Evolutionary conservation across 2,888 invertebrate species (phyloP).

Genomic region (Minunthozetes semirufus): DNA sequence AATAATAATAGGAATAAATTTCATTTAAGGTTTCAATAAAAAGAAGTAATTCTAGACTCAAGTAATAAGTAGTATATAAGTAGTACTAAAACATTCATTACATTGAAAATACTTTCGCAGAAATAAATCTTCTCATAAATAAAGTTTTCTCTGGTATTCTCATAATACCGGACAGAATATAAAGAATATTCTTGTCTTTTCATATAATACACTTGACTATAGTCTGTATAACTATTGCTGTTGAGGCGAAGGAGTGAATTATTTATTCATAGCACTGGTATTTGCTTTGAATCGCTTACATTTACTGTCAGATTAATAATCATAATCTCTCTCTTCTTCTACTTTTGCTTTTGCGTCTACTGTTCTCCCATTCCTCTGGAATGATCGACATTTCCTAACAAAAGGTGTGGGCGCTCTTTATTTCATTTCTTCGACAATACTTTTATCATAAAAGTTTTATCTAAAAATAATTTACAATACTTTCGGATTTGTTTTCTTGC

Average conservation of each 20-base stretch:
- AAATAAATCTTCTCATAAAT: background rate
- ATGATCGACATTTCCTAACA: no score
- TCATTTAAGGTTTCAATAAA: no score
- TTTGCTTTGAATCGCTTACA: background rate
- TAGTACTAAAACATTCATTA: background rate
- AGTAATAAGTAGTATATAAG: background rate
- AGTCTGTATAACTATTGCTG: background rate
- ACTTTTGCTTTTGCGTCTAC: no score
- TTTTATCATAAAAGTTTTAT: no score
- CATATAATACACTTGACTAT: background rate
- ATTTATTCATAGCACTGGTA: constrained; percentile 10
- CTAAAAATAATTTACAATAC: no score
- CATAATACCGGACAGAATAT: background rate
- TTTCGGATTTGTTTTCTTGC: background rate
- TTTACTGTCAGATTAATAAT: background rate
- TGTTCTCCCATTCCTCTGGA: no score
- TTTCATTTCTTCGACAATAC: no score
- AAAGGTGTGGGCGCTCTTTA: no score
- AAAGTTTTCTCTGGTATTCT: background rate
- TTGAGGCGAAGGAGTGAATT: background rate
- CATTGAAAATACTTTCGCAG: background rate
- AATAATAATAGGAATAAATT: no score
- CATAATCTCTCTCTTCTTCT: background rate
- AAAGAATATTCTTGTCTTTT: constrained; percentile 8
- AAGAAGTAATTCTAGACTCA: background rate